Evolutionary conservation across 2,797 vertebrate species (phyloP).

Genomic region (Scleropages formosus): DNA sequence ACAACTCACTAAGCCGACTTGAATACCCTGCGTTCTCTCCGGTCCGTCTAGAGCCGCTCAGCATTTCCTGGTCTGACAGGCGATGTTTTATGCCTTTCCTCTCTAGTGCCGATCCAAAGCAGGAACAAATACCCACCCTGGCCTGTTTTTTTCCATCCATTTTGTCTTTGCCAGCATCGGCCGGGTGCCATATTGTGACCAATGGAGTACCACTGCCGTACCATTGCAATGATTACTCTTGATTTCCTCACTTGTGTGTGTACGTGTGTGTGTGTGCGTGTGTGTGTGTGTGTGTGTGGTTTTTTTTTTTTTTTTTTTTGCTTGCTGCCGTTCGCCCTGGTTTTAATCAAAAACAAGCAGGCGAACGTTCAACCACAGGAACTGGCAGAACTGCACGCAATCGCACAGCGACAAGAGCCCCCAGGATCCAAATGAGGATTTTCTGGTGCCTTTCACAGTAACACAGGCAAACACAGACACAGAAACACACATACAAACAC

Average conservation of each 20-base stretch:
- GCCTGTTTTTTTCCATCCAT: slow-evolving; percentile 34
- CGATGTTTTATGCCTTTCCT: slow-evolving; percentile 33
- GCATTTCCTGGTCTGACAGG: slow-evolving; percentile 43
- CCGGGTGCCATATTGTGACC: slow-evolving; percentile 32
- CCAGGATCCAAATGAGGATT: slow-evolving; percentile 41
- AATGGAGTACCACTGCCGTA: slow-evolving; percentile 48
- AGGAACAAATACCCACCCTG: slow-evolving; percentile 1
- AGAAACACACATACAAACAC: slow-evolving; percentile 23
- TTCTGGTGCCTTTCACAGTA: slow-evolving; percentile 39
- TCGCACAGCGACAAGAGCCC: slow-evolving; percentile 24
- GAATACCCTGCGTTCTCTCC: slow-evolving; percentile 46
- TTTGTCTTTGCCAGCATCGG: slow-evolving; percentile 49
- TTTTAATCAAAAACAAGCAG: slow-evolving; percentile 59
- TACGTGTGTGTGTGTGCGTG: slow-evolving; percentile 34
- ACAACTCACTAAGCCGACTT: slow-evolving; percentile 45
- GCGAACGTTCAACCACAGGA: slow-evolving; percentile 25
- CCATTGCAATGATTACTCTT: slow-evolving; percentile 49
- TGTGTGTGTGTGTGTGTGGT: slow-evolving; percentile 17
- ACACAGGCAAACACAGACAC: slow-evolving; percentile 31
- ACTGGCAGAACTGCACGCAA: slow-evolving; percentile 39
- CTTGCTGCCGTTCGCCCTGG: slow-evolving; percentile 38
- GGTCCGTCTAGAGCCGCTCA: slow-evolving; percentile 36
- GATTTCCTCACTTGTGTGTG: slow-evolving; percentile 33
- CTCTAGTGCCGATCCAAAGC: slow-evolving; percentile 31
- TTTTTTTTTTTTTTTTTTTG: no score